Conservation (phyloP, 2,113 vertebrate species). For the Phoenicopterus ruber region DNA sequence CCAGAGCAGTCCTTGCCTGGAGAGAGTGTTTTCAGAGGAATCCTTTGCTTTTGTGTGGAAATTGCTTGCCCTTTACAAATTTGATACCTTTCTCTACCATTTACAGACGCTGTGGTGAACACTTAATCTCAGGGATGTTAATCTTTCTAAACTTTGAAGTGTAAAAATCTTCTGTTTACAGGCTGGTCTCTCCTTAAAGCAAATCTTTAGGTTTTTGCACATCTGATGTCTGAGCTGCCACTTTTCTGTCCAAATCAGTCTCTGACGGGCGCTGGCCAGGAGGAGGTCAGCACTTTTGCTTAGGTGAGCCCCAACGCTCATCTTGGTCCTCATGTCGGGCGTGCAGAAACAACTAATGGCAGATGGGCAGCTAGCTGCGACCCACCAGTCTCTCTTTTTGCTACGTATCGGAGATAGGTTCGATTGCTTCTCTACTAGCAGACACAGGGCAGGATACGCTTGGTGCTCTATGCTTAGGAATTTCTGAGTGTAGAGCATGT, state of each 20-base stretch:
- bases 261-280: not conserved
- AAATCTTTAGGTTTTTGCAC: not conserved
- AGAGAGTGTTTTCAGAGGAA: not conserved
- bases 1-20: not conserved
- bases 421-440: not conserved
- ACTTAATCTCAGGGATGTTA: not conserved
- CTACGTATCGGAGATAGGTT: rapidly evolving
- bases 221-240: not conserved
- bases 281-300: not conserved
- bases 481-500: not conserved
- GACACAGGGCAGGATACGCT: not conserved
- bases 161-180: not conserved
- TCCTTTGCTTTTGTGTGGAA: not conserved
- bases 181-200: not conserved
- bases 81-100: not conserved
- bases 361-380: not conserved
- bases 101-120: not conserved
- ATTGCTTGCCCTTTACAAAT: not conserved
- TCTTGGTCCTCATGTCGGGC: rapidly evolving
- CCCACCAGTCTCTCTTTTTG: not conserved
- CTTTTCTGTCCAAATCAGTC: not conserved
- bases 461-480: no score
- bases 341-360: not conserved
- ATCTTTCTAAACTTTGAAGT: not conserved
- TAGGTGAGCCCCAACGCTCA: not conserved